phyloP scores from a whole-genome alignment of 37 sponge, comb jelly and placozoan genomes.

The Aplysina aerophoba region DNA sequence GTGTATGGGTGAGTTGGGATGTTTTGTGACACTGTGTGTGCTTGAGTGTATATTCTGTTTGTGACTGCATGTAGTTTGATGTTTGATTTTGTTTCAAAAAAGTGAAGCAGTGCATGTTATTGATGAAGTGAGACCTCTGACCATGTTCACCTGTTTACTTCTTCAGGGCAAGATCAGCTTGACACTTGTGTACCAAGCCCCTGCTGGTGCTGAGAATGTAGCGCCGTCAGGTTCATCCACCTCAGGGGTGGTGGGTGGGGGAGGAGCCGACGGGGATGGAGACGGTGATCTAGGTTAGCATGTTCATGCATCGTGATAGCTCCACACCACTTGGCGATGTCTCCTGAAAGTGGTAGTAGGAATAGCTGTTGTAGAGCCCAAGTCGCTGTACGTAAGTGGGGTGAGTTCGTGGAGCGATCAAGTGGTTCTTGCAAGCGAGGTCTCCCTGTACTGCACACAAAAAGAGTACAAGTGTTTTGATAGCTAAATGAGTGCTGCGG shows the following conservation, averaged over 20 bases:
- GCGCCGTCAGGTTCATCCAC: slow-evolving; percentile 69
- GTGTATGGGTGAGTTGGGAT: background rate
- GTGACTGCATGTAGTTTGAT: too few species aligned
- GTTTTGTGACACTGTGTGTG: background rate
- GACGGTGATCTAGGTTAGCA: slow-evolving; percentile 31
- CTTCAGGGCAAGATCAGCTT: slow-evolving; percentile 69
- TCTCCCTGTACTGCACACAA: too few species aligned
- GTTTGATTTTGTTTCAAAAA: background rate
- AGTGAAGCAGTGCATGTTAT: background rate
- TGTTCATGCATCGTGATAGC: too few species aligned
- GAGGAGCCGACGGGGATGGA: slow-evolving; percentile 33
- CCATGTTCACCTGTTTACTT: background rate
- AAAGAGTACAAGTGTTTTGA: too few species aligned
- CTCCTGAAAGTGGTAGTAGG: too few species aligned
- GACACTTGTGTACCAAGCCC: slow-evolving; percentile 65
- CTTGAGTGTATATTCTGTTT: background rate
- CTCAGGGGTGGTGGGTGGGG: slow-evolving; percentile 53
- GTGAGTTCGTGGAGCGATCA: too few species aligned
- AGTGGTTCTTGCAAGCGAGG: too few species aligned
- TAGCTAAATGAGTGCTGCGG: too few species aligned
- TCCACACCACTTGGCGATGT: too few species aligned
- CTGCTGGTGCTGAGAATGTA: slow-evolving; percentile 56
- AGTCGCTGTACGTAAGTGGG: too few species aligned
- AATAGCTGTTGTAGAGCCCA: too few species aligned
- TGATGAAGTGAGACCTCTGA: background rate